These are phyloP conservation scores for Tenebrio molitor DNA, from an alignment of 1,140 invertebrate species.

Conservation along the genomic window DNA sequence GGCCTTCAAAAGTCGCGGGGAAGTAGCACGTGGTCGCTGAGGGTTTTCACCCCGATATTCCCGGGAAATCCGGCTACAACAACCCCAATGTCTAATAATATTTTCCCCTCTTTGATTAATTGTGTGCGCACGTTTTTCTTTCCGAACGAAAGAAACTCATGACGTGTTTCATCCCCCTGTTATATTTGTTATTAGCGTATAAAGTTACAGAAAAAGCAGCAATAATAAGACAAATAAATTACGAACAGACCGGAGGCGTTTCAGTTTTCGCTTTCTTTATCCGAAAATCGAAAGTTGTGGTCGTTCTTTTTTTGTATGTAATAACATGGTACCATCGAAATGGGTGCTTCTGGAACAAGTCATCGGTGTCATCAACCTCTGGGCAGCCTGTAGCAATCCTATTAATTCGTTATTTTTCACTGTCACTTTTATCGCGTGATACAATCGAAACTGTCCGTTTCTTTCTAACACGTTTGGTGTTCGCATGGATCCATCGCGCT, in stretches of 20 bases:
- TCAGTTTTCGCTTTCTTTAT: constrained; percentile 47
- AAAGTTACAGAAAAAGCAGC: background rate
- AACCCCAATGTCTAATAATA: constrained; percentile 15
- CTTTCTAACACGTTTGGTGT: constrained; percentile 25
- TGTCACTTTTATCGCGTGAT: constrained; percentile 59
- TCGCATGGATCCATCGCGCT: constrained; percentile 36
- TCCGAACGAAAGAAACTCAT: background rate
- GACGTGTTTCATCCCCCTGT: no score
- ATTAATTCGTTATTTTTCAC: constrained; percentile 59
- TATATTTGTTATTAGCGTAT: no score
- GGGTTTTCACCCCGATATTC: constrained; percentile 57
- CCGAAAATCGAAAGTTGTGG: constrained; percentile 39
- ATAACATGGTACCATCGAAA: background rate
- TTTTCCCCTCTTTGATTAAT: constrained; percentile 26
- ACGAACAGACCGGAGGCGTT: no score
- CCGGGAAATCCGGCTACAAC: constrained; percentile 49
- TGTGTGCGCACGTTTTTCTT: background rate
- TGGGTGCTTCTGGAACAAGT: constrained; percentile 16
- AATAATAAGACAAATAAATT: no score
- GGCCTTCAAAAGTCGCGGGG: constrained; percentile 61
- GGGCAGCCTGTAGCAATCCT: constrained; percentile 40
- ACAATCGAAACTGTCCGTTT: constrained; percentile 45
- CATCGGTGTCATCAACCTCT: constrained; percentile 55
- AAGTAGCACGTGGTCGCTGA: constrained; percentile 52
- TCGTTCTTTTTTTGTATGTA: background rate